These are phyloP conservation scores for Orientallactaga sibirica DNA, from an alignment of 2,797 vertebrate species.

Conservation along the genomic window DNA sequence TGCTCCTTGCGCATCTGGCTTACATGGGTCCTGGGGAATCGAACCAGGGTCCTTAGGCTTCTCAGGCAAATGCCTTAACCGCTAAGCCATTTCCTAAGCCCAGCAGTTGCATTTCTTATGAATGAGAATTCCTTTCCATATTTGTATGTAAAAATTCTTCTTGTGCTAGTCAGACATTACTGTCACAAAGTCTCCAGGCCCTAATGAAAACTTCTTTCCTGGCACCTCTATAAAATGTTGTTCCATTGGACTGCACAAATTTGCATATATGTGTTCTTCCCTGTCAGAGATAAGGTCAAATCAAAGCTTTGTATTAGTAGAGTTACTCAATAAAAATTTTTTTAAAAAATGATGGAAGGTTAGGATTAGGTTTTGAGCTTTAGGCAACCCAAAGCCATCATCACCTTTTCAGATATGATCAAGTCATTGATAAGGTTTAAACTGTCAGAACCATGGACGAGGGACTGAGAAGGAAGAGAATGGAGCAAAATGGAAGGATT, in stretches of 20 bases:
- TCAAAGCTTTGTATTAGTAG: not conserved
- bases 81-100: too few species aligned
- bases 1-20: too few species aligned
- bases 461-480: not conserved
- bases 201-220: not conserved
- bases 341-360: not conserved
- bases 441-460: not conserved
- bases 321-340: not conserved
- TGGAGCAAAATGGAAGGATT: not conserved
- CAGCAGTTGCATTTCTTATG: not conserved
- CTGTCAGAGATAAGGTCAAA: not conserved
- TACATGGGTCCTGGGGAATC: too few species aligned
- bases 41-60: too few species aligned
- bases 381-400: not conserved
- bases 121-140: not conserved
- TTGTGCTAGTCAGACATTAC: not conserved
- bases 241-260: not conserved
- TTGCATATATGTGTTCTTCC: not conserved
- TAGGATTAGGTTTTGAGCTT: not conserved
- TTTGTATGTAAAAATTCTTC: conserved; percentile 4
- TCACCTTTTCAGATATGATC: not conserved
- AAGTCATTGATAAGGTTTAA: conserved; percentile 4
- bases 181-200: not conserved
- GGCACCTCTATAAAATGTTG: not conserved
- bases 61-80: too few species aligned